Base-by-base conservation (phyloP, 2,888 invertebrate genomes). In the Syrista parreyssii region DNA sequence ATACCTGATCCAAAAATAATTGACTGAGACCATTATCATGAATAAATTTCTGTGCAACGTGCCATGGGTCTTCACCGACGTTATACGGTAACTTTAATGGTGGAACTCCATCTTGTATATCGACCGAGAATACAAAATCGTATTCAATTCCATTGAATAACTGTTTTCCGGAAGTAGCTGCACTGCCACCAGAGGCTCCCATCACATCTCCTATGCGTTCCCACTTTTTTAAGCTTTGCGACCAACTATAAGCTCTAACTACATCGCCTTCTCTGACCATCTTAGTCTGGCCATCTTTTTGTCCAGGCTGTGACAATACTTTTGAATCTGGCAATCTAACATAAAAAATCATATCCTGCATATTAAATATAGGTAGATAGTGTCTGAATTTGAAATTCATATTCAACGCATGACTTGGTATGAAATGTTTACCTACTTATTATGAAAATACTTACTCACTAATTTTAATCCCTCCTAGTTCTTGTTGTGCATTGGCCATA, bases 41-140 rank as follows among this genome's bases (percentile, higher is more conserved):
- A 82, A 99, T 96, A 90, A 99, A 99, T 36, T 94, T 93, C 90
- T 99, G 97, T 0, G 99, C 98, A 0, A 96, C 96, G 76, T 94
- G 93, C 96, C 98, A 99, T 0, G 98, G 98, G 92, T 99, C 98
- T 84, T 99, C 97, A 32, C 94, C 95, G 79, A 93, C 94, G 91
- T 99, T 98, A 91, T 96, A 99, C 0, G 98, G 98, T 82, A 99
- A 92, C 90, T 99, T 98, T 31, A 98, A 92, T 0, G 97, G 95
- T 0, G 97, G 97, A 74, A 95, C 94, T 1, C 96, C 97, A 88
- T 98, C 98, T 88, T 98, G 97, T 77, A 99, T 96, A 87, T 98
- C 98, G n/a, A 99, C 97, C 83, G 95, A 96, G 91, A 99, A 99
- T 36, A 99, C 98, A 92, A 95, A 98, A 92, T 99, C 99, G 89